phyloP scores from a whole-genome alignment of 2,888 invertebrate species.

The Phengaris arion region DNA sequence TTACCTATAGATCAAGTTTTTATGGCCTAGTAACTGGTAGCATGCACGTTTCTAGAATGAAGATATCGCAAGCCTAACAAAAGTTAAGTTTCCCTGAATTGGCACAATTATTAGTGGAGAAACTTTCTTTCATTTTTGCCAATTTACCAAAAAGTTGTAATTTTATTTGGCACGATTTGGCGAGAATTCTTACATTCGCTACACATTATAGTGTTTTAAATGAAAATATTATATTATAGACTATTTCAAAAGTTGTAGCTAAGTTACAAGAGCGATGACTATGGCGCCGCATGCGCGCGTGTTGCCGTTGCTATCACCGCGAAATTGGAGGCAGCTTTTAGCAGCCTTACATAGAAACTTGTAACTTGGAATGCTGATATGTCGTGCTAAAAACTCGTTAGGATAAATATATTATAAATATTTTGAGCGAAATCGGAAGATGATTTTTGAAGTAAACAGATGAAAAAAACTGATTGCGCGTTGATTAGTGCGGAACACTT shows the following conservation, averaged over 20 bases:
- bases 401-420: no score
- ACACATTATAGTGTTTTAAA: neutral
- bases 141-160: conserved; percentile 14
- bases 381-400: no score
- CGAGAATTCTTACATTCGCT: conserved; percentile 10
- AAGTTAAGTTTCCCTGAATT: neutral
- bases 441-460: no score
- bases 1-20: neutral
- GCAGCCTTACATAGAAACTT: no score
- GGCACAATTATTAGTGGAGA: conserved; percentile 6
- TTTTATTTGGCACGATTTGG: conserved; percentile 6
- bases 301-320: no score
- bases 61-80: neutral
- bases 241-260: neutral
- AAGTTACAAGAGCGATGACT: neutral
- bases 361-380: no score
- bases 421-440: no score
- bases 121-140: conserved; percentile 14
- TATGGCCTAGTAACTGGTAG: neutral
- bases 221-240: neutral
- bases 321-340: no score
- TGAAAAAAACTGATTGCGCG: no score
- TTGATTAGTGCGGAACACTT: no score
- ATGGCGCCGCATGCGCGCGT: neutral
- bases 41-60: neutral